These are phyloP conservation scores for Plemyria rubiginata DNA, from an alignment of 2,888 invertebrate species.

Conservation along the genomic window DNA sequence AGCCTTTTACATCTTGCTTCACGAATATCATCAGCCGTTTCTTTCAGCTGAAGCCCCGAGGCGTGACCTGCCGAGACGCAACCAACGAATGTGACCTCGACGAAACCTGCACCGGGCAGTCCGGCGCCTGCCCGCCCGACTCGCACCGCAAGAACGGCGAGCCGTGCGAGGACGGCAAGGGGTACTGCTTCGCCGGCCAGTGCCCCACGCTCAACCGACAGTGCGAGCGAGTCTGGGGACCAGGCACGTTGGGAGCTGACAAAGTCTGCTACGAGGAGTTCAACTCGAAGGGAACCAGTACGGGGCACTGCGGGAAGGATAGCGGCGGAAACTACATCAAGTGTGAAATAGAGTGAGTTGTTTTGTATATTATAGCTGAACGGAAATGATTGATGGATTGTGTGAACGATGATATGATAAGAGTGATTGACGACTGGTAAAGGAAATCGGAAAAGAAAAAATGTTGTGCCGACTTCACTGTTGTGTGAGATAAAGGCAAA, in stretches of 20 bases:
- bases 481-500: background rate
- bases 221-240: constrained; percentile 97
- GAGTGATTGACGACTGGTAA: background rate
- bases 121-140: constrained; percentile 95
- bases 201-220: constrained; percentile 95
- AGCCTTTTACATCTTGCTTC: too few species aligned
- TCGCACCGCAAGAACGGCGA: constrained; percentile 97
- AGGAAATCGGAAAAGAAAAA: background rate
- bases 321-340: constrained; percentile 90
- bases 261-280: constrained; percentile 96
- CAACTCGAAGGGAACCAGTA: constrained; percentile 97
- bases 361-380: background rate
- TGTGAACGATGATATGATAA: background rate
- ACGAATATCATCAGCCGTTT: background rate
- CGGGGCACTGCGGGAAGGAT: constrained; percentile 97
- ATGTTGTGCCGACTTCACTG: background rate
- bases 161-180: constrained; percentile 89
- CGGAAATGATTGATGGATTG: background rate
- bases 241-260: constrained; percentile 92
- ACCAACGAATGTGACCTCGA: constrained; percentile 98
- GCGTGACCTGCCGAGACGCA: constrained; percentile 93
- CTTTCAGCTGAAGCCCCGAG: constrained; percentile 88
- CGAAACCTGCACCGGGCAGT: constrained; percentile 95
- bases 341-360: constrained; percentile 93
- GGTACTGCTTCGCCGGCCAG: constrained; percentile 96